These are phyloP conservation scores for Ariolimax columbianus DNA, from an alignment of 2,888 invertebrate species.

Conservation along the genomic window DNA sequence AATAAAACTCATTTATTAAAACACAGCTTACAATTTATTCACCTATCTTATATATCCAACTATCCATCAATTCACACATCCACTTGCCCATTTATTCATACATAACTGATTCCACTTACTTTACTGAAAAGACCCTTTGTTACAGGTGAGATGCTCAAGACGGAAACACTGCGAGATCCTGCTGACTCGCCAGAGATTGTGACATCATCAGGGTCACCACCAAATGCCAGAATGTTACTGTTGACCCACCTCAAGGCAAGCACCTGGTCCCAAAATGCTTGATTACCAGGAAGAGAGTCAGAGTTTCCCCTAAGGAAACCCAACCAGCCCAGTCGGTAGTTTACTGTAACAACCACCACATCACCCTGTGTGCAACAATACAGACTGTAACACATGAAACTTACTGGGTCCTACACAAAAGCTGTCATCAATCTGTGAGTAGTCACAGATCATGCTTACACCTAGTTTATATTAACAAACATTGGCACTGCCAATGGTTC, in stretches of 20 bases:
- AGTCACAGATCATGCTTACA: too few species aligned
- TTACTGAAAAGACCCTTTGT: conserved; percentile 18
- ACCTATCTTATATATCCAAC: too few species aligned
- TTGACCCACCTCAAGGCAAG: conserved; percentile 5
- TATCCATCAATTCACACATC: too few species aligned
- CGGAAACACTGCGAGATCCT: conserved; percentile 2
- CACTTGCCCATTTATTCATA: background rate
- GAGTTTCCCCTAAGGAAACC: conserved; percentile 3
- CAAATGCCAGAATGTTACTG: conserved; percentile 3
- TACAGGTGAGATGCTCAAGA: background rate
- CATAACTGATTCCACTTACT: background rate
- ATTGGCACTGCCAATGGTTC: too few species aligned
- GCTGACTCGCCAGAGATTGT: conserved; percentile 12
- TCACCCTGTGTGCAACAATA: conserved; percentile 4
- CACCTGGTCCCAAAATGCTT: conserved; percentile 26
- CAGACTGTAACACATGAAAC: too few species aligned
- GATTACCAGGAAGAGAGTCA: background rate
- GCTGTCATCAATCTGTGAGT: too few species aligned
- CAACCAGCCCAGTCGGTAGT: conserved; percentile 16
- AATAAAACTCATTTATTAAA: too few species aligned
- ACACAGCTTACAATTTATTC: too few species aligned
- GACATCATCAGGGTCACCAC: conserved; percentile 27
- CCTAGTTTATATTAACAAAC: too few species aligned
- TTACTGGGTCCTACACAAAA: too few species aligned
- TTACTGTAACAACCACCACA: conserved; percentile 18